phyloP scores from a whole-genome alignment of 2,113 vertebrate genomes.

The sheep (Ovis aries) region ARS-UI_Ramb_v3.0 NC_056069.1:55960501-55961000 shows the following conservation, averaged over 20 bases:
- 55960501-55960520: not conserved
- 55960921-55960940: constrained; percentile 53
- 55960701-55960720: not conserved
- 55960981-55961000: constrained; percentile 38
- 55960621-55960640: not conserved
- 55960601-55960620: not conserved
- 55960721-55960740: not conserved
- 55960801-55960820: not conserved
- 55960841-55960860: constrained; percentile 57
- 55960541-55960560: not conserved
- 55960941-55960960: constrained; percentile 67
- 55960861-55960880: constrained; percentile 71
- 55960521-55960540: not conserved
- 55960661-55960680: not conserved
- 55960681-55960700: not conserved
- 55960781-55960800: constrained; percentile 53
- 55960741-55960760: constrained; percentile 39
- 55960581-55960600: not conserved
- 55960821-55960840: constrained; percentile 41
- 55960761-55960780: constrained; percentile 54
- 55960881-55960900: constrained; percentile 73
- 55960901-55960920: constrained; percentile 74
- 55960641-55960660: not conserved
- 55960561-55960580: not conserved
- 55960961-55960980: constrained; percentile 62